Evolutionary conservation across 1,140 invertebrate genomes (phyloP).

Genomic region (Lordiphosa stackelbergi): DNA sequence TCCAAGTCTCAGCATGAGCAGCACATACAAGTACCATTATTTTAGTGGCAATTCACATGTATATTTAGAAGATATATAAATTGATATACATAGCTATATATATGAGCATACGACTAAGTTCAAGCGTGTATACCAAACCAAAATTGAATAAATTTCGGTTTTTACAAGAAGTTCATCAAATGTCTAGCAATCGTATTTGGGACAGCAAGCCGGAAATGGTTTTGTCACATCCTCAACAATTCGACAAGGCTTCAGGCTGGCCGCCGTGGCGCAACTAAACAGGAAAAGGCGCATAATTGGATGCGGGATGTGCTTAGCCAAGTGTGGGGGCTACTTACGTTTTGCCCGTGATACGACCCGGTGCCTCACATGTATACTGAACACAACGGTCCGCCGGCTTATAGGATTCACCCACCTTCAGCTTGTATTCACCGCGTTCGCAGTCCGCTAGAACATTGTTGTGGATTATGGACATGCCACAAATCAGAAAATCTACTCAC

Average conservation of each 20-base stretch:
- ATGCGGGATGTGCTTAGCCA: too few relatives aligned
- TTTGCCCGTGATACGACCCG: background rate
- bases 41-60: constrained; percentile 48
- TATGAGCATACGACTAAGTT: constrained; percentile 49
- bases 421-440: constrained; percentile 6
- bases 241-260: constrained; percentile 28
- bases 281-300: too few relatives aligned
- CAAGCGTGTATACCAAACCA: constrained; percentile 68
- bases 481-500: constrained; percentile 17
- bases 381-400: constrained; percentile 23
- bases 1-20: constrained; percentile 12
- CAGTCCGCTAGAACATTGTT: constrained; percentile 21
- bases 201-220: constrained; percentile 53
- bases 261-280: constrained; percentile 32
- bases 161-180: constrained; percentile 35
- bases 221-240: constrained; percentile 28
- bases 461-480: too few relatives aligned
- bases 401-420: constrained; percentile 34
- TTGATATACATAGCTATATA: constrained; percentile 22
- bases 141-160: constrained; percentile 60
- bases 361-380: constrained; percentile 20
- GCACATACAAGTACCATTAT: constrained; percentile 16
- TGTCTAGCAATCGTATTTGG: constrained; percentile 28
- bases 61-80: constrained; percentile 33
- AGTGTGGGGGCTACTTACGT: constrained; percentile 5